Evolutionary conservation across 2,888 invertebrate genomes (phyloP).

Genomic region (Anticlea derivata): DNA sequence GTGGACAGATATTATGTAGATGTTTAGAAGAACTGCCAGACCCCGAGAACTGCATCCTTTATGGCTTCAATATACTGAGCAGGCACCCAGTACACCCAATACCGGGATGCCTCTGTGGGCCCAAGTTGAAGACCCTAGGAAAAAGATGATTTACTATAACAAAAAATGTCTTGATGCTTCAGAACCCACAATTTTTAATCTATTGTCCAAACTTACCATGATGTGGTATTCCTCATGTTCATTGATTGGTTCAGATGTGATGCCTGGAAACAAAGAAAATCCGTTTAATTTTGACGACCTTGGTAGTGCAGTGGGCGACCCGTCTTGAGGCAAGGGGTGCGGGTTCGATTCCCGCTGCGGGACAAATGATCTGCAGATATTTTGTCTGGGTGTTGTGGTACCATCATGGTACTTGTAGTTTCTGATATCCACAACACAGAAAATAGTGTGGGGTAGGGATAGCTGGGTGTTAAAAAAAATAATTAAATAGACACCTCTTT

Average conservation of each 20-base stretch:
- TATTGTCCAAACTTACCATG: conserved; percentile 87
- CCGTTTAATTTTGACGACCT: too few species aligned
- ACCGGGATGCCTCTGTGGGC: conserved; percentile 94
- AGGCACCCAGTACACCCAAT: conserved; percentile 98
- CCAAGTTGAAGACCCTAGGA: conserved; percentile 93
- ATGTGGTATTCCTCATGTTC: conserved; percentile 96
- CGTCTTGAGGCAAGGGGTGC: too few species aligned
- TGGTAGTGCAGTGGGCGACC: too few species aligned
- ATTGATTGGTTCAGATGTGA: conserved; percentile 91
- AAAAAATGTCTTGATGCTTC: too few species aligned
- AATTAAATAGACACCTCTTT: too few species aligned
- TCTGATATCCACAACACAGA: too few species aligned
- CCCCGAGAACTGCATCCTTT: conserved; percentile 94
- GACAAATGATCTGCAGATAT: too few species aligned
- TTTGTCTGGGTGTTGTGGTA: too few species aligned
- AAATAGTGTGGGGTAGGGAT: not conserved
- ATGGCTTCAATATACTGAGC: conserved; percentile 95
- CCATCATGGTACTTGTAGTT: too few species aligned
- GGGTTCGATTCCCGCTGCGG: too few species aligned
- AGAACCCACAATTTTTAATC: too few species aligned
- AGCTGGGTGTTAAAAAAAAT: too few species aligned
- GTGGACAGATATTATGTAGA: conserved; percentile 46
- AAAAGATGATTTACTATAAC: not conserved
- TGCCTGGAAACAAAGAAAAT: conserved; percentile 56
- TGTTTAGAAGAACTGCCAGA: conserved; percentile 90